These are phyloP conservation scores for Philhelius pedissequus DNA, from an alignment of 2,888 invertebrate species.

Conservation along the genomic window DNA sequence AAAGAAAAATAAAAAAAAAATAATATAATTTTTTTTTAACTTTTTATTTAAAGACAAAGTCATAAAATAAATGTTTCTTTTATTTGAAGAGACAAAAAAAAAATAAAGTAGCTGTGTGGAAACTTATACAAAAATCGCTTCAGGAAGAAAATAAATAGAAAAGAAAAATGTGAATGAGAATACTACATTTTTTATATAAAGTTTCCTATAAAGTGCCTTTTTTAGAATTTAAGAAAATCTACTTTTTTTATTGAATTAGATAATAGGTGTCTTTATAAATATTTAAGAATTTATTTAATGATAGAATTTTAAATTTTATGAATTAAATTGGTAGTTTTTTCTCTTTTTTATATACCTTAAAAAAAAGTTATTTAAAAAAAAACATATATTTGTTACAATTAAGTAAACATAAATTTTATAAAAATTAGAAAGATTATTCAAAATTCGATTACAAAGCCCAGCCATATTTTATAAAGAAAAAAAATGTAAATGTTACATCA, in stretches of 20 bases:
- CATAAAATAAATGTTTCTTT: conserved; percentile 1
- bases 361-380: too few relatives aligned
- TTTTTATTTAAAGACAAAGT: conserved; percentile 18
- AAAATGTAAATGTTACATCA: conserved; percentile 34
- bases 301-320: conserved; percentile 28
- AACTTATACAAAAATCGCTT: conserved; percentile 60
- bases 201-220: conserved; percentile 69
- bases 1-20: conserved; percentile 2
- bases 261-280: background rate
- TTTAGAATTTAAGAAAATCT: conserved; percentile 41
- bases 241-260: conserved; percentile 18
- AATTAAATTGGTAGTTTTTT: conserved; percentile 33
- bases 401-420: background rate
- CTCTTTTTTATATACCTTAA: background rate
- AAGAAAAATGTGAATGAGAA: conserved; percentile 31
- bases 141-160: conserved; percentile 37
- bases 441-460: conserved; percentile 27
- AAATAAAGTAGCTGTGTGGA: conserved; percentile 48
- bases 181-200: conserved; percentile 28
- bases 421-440: background rate
- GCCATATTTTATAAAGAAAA: conserved; percentile 50
- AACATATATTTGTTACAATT: conserved; percentile 20
- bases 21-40: background rate
- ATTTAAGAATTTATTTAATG: conserved; percentile 16
- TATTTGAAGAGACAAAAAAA: background rate